Evolutionary conservation across 2,797 vertebrate species (phyloP).

Genomic region (Hybognathus amarus): DNA sequence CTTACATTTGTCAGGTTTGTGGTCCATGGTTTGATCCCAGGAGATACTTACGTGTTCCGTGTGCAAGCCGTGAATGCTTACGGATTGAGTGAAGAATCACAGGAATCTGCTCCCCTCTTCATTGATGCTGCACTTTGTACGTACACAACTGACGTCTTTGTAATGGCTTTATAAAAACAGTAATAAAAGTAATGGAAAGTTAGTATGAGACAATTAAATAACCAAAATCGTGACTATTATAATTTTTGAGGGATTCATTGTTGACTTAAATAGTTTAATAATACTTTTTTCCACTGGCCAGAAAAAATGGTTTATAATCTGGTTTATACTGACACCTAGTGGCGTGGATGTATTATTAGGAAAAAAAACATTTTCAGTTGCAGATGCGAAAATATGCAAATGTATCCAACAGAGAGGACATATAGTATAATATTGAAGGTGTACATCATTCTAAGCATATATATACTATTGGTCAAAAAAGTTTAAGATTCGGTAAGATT

Average conservation of each 20-base stretch:
- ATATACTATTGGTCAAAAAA: no score
- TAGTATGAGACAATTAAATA: neutral
- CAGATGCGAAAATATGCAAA: neutral
- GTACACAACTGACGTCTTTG: constrained; percentile 57
- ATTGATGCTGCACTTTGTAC: constrained; percentile 93
- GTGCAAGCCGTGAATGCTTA: constrained; percentile 91
- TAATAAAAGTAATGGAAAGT: neutral
- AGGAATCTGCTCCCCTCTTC: constrained; percentile 87
- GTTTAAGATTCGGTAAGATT: no score
- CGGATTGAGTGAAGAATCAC: constrained; percentile 92
- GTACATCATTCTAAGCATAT: no score
- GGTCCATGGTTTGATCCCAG: constrained; percentile 88
- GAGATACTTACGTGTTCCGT: constrained; percentile 90
- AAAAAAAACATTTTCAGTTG: neutral
- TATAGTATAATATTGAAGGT: neutral
- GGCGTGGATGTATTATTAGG: neutral
- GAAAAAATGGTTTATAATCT: no score
- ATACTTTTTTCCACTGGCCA: neutral
- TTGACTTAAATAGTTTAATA: neutral
- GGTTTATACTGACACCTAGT: constrained; percentile 19
- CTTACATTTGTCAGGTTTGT: constrained; percentile 84
- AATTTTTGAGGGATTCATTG: neutral
- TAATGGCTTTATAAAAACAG: neutral
- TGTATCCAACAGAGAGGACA: neutral
- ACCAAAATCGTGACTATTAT: neutral